These are phyloP conservation scores for Holocentrus rufus DNA, from an alignment of 2,797 vertebrate genomes.

Conservation along the genomic window DNA sequence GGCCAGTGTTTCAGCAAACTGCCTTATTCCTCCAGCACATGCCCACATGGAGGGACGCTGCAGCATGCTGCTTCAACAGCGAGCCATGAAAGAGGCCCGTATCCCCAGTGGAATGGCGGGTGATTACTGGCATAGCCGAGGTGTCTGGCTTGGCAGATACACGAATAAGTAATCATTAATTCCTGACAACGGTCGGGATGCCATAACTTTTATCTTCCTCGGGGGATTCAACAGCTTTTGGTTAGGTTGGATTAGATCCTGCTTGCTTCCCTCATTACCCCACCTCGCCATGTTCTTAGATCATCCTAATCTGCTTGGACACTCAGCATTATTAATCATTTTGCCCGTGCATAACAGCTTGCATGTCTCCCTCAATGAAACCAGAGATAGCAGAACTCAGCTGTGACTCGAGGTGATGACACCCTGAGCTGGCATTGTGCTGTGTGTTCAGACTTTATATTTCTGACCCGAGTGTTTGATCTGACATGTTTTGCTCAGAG, in stretches of 20 bases:
- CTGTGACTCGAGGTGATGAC: slow-evolving; percentile 19
- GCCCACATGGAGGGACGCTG: neutral
- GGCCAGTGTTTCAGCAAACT: no score
- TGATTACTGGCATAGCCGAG: slow-evolving; percentile 26
- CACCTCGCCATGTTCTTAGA: slow-evolving; percentile 16
- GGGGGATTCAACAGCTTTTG: slow-evolving; percentile 17
- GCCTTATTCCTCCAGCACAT: no score
- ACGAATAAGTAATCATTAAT: slow-evolving; percentile 9
- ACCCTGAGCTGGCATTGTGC: slow-evolving; percentile 29
- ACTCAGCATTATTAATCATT: slow-evolving; percentile 11
- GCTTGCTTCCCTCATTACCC: slow-evolving; percentile 20
- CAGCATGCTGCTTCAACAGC: slow-evolving; percentile 21
- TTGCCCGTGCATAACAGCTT: slow-evolving; percentile 16
- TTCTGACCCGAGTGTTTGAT: slow-evolving; percentile 44
- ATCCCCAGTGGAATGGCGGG: slow-evolving; percentile 17
- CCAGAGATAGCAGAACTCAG: slow-evolving; percentile 26
- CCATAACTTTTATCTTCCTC: slow-evolving; percentile 16
- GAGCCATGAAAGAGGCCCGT: slow-evolving; percentile 13
- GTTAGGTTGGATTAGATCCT: slow-evolving; percentile 29
- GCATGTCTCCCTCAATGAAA: slow-evolving; percentile 17
- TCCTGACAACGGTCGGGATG: slow-evolving; percentile 1
- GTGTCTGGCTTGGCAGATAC: slow-evolving; percentile 15
- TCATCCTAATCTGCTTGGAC: slow-evolving; percentile 31
- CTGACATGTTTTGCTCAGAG: slow-evolving; percentile 33
- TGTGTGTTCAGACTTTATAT: slow-evolving; percentile 36